phyloP scores from a whole-genome alignment of 2,797 vertebrate species.

The Darevskia nairensis region DNA sequence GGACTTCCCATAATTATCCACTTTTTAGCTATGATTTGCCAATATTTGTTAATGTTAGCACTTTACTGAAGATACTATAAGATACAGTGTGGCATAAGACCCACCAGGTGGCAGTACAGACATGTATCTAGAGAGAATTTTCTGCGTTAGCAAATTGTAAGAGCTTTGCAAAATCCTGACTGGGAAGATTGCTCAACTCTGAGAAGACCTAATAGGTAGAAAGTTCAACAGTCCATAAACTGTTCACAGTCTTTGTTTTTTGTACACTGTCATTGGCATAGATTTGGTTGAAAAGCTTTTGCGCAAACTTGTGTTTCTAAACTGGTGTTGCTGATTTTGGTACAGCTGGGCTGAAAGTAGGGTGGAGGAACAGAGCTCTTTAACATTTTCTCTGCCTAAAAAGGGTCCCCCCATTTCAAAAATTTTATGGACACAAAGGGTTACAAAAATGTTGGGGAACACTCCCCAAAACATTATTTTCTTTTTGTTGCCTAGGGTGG shows the following conservation, averaged over 20 bases:
- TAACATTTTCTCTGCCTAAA: background rate
- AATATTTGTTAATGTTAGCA: background rate
- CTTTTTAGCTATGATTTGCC: background rate
- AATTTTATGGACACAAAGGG: background rate
- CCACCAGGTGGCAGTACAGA: slow-evolving; percentile 63
- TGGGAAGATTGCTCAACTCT: background rate
- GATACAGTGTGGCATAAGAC: slow-evolving; percentile 5
- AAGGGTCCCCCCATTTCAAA: background rate
- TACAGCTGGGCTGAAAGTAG: background rate
- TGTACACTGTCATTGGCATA: background rate
- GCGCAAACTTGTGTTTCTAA: background rate
- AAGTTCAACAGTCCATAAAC: background rate
- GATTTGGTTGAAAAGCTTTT: background rate
- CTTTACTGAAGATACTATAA: background rate
- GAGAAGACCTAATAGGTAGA: background rate
- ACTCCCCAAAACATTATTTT: background rate
- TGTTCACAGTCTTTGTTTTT: background rate
- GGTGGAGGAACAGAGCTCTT: background rate
- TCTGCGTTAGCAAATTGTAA: background rate
- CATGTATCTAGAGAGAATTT: slow-evolving; percentile 6
- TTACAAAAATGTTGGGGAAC: background rate
- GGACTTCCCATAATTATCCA: background rate
- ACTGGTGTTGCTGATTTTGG: background rate
- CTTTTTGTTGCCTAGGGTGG: no score
- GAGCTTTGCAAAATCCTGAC: background rate